phyloP scores from a whole-genome alignment of 2,113 vertebrate species.

The Copsychus sechellarum region DNA sequence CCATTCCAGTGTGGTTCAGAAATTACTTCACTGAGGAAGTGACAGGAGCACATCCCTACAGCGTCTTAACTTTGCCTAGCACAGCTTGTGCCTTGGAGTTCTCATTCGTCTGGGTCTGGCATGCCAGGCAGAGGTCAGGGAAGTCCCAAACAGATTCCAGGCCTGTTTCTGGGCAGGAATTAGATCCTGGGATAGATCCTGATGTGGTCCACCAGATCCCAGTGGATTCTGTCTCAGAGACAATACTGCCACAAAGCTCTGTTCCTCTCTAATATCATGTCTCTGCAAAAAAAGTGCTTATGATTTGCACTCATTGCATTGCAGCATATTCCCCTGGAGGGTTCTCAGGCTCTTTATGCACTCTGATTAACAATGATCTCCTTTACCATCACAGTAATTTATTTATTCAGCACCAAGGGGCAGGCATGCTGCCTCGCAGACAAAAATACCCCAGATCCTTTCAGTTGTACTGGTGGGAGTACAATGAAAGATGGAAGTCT shows the following conservation, averaged over 20 bases:
- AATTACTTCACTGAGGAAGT: not conserved
- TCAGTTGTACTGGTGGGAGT: not conserved
- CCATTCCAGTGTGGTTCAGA: not conserved
- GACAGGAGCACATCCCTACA: not conserved
- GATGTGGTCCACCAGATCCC: not conserved
- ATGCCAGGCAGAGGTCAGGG: not conserved
- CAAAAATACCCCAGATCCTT: not conserved
- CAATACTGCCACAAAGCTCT: not conserved
- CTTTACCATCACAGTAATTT: not conserved
- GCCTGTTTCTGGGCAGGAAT: not conserved
- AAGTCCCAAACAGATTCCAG: not conserved
- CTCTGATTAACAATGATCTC: constrained; percentile 41
- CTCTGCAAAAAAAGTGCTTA: not conserved
- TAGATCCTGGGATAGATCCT: not conserved
- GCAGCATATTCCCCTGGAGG: not conserved
- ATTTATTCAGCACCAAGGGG: not conserved
- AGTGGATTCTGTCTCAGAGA: not conserved
- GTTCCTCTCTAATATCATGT: not conserved
- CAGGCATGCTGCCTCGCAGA: not conserved
- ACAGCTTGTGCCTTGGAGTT: not conserved
- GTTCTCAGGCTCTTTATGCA: not conserved
- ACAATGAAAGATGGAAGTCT: not conserved
- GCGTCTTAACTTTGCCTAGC: not conserved
- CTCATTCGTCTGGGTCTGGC: not conserved
- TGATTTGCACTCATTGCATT: not conserved